Percentiles rank a stretch among this genome's conserved stretches.
Evolutionary conservation across 2,113 vertebrate species (phyloP).

Genomic region (Sorex araneus): DNA sequence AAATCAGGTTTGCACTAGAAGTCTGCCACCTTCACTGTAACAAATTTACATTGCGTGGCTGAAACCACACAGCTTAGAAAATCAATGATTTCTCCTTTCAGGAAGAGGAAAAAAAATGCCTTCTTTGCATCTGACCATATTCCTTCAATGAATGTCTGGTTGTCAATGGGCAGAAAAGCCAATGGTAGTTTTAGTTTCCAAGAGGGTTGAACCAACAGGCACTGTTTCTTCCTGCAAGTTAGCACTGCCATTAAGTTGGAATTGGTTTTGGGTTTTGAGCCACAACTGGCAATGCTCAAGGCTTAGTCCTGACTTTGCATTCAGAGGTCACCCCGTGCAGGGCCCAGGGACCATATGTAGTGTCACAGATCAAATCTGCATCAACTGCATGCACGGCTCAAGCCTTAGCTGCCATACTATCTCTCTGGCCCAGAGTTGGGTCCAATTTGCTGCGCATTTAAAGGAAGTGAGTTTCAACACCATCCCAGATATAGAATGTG

Average conservation of each 20-base stretch:
- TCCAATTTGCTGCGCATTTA: background rate
- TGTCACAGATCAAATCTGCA: no score
- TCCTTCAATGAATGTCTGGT: background rate
- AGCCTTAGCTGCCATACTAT: no score
- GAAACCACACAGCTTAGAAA: slow-evolving; percentile 52
- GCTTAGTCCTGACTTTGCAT: no score
- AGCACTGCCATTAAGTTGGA: slow-evolving; percentile 22
- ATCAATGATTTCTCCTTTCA: slow-evolving; percentile 61
- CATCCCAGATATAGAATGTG: no score
- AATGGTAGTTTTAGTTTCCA: slow-evolving; percentile 52
- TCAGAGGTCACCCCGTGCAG: no score
- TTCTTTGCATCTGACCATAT: slow-evolving; percentile 78
- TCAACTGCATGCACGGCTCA: no score
- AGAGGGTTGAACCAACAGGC: slow-evolving; percentile 21
- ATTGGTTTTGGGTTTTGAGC: no score
- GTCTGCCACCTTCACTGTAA: no score
- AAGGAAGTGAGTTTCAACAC: background rate
- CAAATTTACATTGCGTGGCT: background rate
- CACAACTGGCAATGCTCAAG: no score
- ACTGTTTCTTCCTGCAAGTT: slow-evolving; percentile 19
- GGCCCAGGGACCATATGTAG: no score
- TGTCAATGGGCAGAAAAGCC: slow-evolving; percentile 57
- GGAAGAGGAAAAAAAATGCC: slow-evolving; percentile 66
- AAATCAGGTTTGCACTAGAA: background rate
- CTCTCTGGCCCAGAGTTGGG: no score